Base-by-base conservation (phyloP, 2,113 vertebrate species). In the Podiceps cristatus region DNA sequence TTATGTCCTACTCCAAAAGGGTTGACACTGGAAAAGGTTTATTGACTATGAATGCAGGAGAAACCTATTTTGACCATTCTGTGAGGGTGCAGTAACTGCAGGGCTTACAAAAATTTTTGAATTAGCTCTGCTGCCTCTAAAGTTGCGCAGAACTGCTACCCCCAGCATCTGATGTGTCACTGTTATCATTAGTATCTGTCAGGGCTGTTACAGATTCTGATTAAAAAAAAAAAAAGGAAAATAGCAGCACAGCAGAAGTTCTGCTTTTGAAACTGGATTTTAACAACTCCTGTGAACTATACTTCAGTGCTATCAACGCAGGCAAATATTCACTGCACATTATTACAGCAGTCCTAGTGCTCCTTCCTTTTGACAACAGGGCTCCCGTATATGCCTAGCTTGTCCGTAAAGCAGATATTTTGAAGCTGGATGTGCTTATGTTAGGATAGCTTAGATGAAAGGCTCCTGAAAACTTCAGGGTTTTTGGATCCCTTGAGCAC, bases 131-230 rank as follows among this genome's bases (percentile, higher is more conserved):
- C 67, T 88, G 63, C 31, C 28, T 79, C 40, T 72, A 7, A 66
- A 77, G 44, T 18, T 45, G 42, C 55, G 53, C 68, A 81, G 85
- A 91, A 90, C 44, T 86, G 79, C 75, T 84, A 91, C 73, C 58
- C 63, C 69, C 44, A 56, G 49, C 64, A 73, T 31, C 68, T 84
- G 68, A 78, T 59, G 66, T 82, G 91, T 68, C 68, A 91, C 76
- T 1, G 4, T 37, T 52, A 56, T 33, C 75, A 94, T 92, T 83
- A 88, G 60, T 90, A 88, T 23, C 84, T 82, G 81, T 86, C 93
- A 91, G 74, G 76, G 40, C 0, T 7, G 69, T 47, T 79, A 79
- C 13, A 86, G 73, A 60, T 53, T 62, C 67, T 83, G 87, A 85
- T 62, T 84, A 14, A 15, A 20, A 52, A 67, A 50, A 53, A 40